Evolutionary conservation across 2,113 vertebrate species (phyloP).

Genomic region (Gorsachius goisagi): DNA sequence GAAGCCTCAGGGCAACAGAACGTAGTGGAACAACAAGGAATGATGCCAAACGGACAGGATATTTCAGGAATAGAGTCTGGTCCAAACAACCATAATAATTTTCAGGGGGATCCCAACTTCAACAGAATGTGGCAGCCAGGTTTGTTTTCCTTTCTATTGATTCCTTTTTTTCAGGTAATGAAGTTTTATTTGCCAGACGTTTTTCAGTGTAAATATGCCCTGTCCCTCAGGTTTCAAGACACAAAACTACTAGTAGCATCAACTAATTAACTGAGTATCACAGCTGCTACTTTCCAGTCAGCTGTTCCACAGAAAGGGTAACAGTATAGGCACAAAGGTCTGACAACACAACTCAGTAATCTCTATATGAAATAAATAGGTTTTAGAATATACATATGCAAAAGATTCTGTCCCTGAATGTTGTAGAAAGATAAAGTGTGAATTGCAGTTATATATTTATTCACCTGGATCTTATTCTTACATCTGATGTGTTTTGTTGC

Average conservation of each 20-base stretch:
- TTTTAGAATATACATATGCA: background rate
- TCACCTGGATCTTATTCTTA: background rate
- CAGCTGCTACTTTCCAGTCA: background rate
- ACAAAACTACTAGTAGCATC: background rate
- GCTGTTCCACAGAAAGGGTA: background rate
- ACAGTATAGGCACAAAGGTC: background rate
- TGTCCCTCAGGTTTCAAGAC: background rate
- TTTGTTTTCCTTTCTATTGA: slow-evolving; percentile 61
- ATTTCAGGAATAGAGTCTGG: slow-evolving; percentile 83
- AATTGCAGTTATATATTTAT: background rate
- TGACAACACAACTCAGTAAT: background rate
- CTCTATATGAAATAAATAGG: background rate
- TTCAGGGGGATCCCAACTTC: slow-evolving; percentile 90
- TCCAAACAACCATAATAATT: slow-evolving; percentile 89
- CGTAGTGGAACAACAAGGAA: slow-evolving; percentile 80
- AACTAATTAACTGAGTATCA: background rate
- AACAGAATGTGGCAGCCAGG: slow-evolving; percentile 97
- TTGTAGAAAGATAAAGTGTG: background rate
- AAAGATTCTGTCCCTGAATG: background rate
- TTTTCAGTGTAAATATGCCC: background rate
- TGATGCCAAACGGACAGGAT: slow-evolving; percentile 94
- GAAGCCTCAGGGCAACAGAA: slow-evolving; percentile 87
- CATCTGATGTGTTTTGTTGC: background rate
- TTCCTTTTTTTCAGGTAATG: background rate
- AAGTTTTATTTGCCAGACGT: background rate